These are phyloP conservation scores for Doryteuthis pealeii DNA, from an alignment of 1,140 invertebrate genomes.

Conservation along the genomic window DNA sequence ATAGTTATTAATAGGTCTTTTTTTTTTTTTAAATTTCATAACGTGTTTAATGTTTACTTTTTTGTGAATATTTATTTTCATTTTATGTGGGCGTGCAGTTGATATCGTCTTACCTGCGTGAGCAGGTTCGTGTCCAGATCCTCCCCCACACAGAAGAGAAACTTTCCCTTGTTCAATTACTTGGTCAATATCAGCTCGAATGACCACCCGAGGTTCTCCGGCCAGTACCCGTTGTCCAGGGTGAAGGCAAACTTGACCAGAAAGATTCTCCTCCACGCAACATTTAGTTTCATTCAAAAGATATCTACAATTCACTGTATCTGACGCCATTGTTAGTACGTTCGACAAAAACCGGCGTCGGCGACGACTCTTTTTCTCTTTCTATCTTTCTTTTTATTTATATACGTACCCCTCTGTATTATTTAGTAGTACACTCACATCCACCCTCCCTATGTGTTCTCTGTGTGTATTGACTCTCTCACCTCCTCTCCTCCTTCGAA, in stretches of 20 bases:
- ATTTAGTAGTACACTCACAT: too few relatives aligned
- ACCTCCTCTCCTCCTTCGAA: not conserved
- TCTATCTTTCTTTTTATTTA: not conserved
- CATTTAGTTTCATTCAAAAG: not conserved
- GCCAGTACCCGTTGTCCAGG: slow-evolving; percentile 67
- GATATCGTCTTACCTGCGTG: slow-evolving; percentile 72
- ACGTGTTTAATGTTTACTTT: too few relatives aligned
- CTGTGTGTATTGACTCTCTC: not conserved
- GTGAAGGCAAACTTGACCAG: slow-evolving; percentile 68
- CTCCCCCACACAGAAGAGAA: slow-evolving; percentile 73
- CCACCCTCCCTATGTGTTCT: not conserved
- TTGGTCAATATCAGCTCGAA: slow-evolving; percentile 62
- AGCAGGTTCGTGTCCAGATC: slow-evolving; percentile 82
- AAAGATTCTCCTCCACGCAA: slow-evolving; percentile 73
- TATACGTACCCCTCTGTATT: too few relatives aligned
- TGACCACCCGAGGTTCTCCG: slow-evolving; percentile 65
- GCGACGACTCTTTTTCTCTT: not conserved
- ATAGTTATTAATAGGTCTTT: too few relatives aligned
- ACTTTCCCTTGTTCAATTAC: slow-evolving; percentile 65
- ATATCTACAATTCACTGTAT: slow-evolving; percentile 18
- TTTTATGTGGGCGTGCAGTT: too few relatives aligned
- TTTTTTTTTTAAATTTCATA: too few relatives aligned
- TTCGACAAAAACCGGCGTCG: slow-evolving; percentile 23
- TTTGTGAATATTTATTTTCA: too few relatives aligned
- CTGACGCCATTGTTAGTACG: slow-evolving; percentile 14